Percentiles rank a stretch among this genome's conserved stretches.
These are phyloP conservation scores for Chrysemys picta DNA, from an alignment of 2,113 vertebrate genomes.

Conservation along the genomic window DNA sequence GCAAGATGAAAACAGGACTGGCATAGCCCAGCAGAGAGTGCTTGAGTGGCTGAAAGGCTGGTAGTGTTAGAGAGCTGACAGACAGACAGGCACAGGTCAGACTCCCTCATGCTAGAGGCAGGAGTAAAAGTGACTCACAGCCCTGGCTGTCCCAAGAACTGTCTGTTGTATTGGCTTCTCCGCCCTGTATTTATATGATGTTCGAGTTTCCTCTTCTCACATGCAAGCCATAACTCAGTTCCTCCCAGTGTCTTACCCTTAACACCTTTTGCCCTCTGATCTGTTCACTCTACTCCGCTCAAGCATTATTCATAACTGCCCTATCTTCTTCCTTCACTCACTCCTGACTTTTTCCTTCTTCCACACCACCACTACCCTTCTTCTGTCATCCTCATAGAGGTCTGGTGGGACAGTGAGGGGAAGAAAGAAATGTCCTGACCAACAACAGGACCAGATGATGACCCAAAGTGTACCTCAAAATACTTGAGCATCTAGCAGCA, in stretches of 20 bases:
- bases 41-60: too few species aligned
- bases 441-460: background rate
- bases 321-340: background rate
- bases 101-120: too few species aligned
- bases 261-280: background rate
- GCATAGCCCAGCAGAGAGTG: too few species aligned
- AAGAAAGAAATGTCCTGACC: background rate
- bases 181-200: background rate
- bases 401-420: background rate
- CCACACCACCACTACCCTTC: too few species aligned
- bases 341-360: background rate
- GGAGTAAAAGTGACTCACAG: too few species aligned
- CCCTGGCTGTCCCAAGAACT: too few species aligned
- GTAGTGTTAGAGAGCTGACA: too few species aligned
- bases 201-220: too few species aligned
- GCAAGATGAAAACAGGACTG: too few species aligned
- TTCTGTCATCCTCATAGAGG: too few species aligned
- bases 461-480: background rate
- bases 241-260: background rate
- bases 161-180: too few species aligned
- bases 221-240: background rate
- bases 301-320: background rate
- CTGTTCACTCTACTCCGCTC: background rate
- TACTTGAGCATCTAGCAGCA: background rate
- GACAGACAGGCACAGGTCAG: too few species aligned